phyloP scores from a whole-genome alignment of 1,140 invertebrate species.

The Pteromalus puparum region DNA sequence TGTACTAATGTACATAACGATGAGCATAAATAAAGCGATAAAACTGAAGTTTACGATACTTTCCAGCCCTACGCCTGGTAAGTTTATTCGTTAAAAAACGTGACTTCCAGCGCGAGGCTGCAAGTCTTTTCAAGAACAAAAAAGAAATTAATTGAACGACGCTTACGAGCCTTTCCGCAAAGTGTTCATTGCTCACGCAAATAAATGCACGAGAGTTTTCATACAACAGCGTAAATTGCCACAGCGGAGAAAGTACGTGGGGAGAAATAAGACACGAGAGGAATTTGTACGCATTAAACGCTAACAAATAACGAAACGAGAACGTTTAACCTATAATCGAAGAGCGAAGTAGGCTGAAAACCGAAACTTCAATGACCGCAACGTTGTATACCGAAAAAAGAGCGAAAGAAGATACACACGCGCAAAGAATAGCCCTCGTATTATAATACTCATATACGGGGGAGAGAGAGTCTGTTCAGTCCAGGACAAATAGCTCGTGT shows the following conservation, averaged over 20 bases:
- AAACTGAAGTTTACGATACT: neutral
- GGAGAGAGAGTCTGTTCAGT: neutral
- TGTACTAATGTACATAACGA: neutral
- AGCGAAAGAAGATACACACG: too few relatives aligned
- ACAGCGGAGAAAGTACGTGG: neutral
- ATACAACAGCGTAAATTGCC: neutral
- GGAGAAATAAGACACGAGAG: too few relatives aligned
- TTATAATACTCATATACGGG: neutral
- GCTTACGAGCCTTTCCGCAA: neutral
- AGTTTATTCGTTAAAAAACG: neutral
- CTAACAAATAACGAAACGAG: too few relatives aligned
- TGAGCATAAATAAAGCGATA: slow-evolving; percentile 1
- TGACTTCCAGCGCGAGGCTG: neutral
- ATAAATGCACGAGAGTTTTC: neutral
- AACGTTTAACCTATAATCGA: too few relatives aligned
- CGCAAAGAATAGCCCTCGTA: too few relatives aligned
- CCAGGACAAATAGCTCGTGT: slow-evolving; percentile 6
- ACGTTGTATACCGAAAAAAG: too few relatives aligned
- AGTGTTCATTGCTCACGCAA: neutral
- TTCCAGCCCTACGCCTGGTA: neutral
- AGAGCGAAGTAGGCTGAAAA: too few relatives aligned
- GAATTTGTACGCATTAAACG: too few relatives aligned
- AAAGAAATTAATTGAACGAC: slow-evolving; percentile 9
- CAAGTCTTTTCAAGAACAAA: too few relatives aligned
- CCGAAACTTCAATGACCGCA: too few relatives aligned